Evolutionary conservation across 30 jellyfish, hydroid and myxozoan genomes (phyloP).

Genomic region (Aurelia aurita complex sp. Pacific): DNA sequence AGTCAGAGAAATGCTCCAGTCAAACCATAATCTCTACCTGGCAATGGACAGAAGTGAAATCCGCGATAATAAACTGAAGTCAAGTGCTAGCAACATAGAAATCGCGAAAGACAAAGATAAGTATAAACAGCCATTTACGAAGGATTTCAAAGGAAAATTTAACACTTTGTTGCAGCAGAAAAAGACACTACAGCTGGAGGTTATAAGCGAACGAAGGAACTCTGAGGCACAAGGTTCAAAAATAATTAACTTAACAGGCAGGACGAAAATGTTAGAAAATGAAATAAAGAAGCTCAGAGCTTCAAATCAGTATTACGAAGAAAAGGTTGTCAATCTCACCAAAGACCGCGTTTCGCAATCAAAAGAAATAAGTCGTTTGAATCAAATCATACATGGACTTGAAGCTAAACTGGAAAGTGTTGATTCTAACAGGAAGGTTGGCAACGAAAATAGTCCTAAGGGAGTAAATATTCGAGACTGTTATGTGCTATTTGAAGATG

Average conservation of each 20-base stretch:
- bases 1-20: background rate
- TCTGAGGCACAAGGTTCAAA: background rate
- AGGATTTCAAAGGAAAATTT: background rate
- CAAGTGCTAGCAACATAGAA: constrained; percentile 27
- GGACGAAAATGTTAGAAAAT: background rate
- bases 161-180: background rate
- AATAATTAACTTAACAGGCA: background rate
- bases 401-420: background rate
- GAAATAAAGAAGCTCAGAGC: background rate
- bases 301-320: constrained; percentile 40
- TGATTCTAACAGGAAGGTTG: background rate
- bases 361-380: constrained; percentile 10
- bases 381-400: background rate
- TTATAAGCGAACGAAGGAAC: background rate
- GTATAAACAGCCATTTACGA: background rate
- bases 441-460: background rate
- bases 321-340: constrained; percentile 36
- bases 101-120: constrained; percentile 17
- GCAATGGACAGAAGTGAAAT: background rate
- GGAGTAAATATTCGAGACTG: background rate
- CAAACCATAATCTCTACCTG: background rate
- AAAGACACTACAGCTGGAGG: constrained; percentile 17
- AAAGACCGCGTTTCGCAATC: constrained; percentile 37
- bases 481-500: too few relatives aligned
- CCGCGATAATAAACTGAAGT: background rate